These are phyloP conservation scores for Microtus pennsylvanicus DNA, from an alignment of 2,113 vertebrate species.

Conservation along the genomic window DNA sequence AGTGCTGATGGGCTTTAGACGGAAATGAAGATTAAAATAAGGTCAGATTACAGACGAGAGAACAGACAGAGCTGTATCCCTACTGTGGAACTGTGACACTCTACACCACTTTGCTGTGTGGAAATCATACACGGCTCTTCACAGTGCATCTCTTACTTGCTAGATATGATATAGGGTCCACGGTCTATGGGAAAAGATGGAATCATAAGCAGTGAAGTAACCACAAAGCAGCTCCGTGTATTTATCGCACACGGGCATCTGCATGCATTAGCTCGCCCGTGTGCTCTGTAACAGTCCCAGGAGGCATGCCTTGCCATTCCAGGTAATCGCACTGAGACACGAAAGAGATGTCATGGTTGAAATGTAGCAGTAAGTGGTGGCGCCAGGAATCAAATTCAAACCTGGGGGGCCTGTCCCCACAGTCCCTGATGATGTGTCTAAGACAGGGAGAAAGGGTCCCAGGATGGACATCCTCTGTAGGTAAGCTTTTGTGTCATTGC, in stretches of 20 bases:
- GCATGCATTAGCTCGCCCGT: fast-evolving
- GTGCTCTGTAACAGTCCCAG: background rate
- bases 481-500: constrained; percentile 8
- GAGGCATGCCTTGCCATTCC: background rate
- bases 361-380: background rate
- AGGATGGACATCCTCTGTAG: background rate
- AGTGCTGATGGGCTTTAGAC: background rate
- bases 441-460: background rate
- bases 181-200: background rate
- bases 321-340: background rate
- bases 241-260: background rate
- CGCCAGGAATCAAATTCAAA: background rate
- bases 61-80: background rate
- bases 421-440: background rate
- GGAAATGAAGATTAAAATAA: background rate
- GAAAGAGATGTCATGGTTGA: background rate
- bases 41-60: background rate
- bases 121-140: background rate
- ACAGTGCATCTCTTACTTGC: background rate
- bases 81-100: background rate
- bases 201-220: background rate
- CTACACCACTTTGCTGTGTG: background rate
- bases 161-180: background rate
- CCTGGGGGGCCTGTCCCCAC: background rate
- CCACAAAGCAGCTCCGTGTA: background rate